Evolutionary conservation across 2,113 vertebrate species (phyloP), one percentile per base, ranked within the genome.

Genomic region (Leptobrachium ailaonicum): DNA sequence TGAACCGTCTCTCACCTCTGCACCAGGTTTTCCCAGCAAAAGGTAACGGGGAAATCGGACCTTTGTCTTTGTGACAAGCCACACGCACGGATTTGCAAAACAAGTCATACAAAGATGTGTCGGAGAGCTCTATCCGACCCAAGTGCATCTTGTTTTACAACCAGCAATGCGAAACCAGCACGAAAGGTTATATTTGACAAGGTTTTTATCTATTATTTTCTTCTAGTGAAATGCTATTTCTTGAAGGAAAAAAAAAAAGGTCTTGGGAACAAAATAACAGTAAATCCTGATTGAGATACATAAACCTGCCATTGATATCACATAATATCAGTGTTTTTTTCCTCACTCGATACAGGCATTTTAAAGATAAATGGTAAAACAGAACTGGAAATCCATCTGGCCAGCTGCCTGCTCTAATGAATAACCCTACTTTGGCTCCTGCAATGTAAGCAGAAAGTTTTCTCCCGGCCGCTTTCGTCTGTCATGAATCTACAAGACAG

Each of bases 261-360:
- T 98, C 96, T 96, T 95, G 90, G 93, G 96, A 98, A 98, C 96
- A 97, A 99, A 98, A 97, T 98, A 98, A 96, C 93, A 91, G 97
- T 99, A 99, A 98, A 99, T 99, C 96, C 94, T 92, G 92, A 93
- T 91, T 93, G 95, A 96, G 92, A 95, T 95, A 96, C 95, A 95
- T 98, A 96, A 96, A 95, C 92, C 93, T 99, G 98, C 96, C 98
- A 96, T 96, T 95, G 97, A 96, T 98, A 99, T 99, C 97, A 97
- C 94, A 96, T 95, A 93, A 96, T 95, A 99, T 98, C 96, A 98
- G 96, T 95, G 95, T 96, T 95, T 95, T 94, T 95, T 94, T 96
- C 95, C 95, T 96, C 94, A 95, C 95, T 96, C 94, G 88, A 92
- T 94, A 94, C 94, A 90, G 93, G 94, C 93, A 90, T 95, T 95